Percentiles rank a stretch among this genome's conserved stretches.
phyloP scores from a whole-genome alignment of 35 echinoderm and acorn worm genomes.

The Anneissia japonica region DNA sequence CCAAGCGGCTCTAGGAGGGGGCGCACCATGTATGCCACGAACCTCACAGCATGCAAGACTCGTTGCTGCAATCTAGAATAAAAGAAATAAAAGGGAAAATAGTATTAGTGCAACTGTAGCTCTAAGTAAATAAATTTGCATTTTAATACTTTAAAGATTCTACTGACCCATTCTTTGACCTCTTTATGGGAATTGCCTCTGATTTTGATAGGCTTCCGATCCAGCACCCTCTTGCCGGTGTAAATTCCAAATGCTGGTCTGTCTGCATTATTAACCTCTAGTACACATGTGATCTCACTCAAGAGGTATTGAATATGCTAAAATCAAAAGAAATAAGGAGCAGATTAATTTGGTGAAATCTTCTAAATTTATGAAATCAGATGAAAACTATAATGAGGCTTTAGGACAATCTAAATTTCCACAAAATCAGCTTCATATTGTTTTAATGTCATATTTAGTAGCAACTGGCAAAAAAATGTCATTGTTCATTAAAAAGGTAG shows the following conservation, averaged over 20 bases:
- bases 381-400: no score
- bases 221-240: conserved; percentile 76
- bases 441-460: no score
- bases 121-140: no score
- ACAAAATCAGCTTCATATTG: no score
- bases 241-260: conserved; percentile 69
- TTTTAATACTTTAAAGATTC: not conserved
- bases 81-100: not conserved
- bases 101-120: no score
- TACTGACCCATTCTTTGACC: conserved; percentile 85
- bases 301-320: conserved; percentile 60
- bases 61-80: conserved; percentile 52
- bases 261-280: conserved; percentile 50
- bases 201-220: conserved; percentile 62
- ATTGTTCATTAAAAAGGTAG: no score
- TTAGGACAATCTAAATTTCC: no score
- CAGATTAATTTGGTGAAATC: no score
- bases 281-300: conserved; percentile 77
- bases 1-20: conserved; percentile 62
- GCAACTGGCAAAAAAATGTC: no score
- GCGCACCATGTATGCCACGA: conserved; percentile 51
- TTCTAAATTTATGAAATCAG: no score
- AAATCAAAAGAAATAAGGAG: not conserved
- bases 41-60: conserved; percentile 74
- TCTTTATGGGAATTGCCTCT: conserved; percentile 67